Conservation (phyloP, 2,797 vertebrate species). For the Schizothorax lantsangensis region DNA sequence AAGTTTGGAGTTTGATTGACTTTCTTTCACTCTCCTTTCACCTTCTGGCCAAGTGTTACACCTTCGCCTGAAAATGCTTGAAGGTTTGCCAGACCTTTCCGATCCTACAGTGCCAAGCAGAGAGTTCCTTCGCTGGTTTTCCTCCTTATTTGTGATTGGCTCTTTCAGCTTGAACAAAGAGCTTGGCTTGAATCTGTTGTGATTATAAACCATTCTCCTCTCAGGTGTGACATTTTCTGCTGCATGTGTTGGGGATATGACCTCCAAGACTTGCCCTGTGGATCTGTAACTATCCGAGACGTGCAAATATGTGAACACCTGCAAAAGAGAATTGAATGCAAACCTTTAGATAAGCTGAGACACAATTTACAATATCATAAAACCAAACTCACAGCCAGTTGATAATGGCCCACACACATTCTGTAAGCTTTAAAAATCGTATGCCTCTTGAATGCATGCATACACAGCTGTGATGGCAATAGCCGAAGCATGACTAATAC, state of each 20-base stretch:
- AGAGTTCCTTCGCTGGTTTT: constrained; percentile 60
- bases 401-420: constrained; percentile 24
- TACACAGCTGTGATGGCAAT: constrained; percentile 55
- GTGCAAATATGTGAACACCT: constrained; percentile 71
- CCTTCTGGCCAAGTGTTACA: constrained; percentile 78
- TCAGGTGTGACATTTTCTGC: constrained; percentile 2
- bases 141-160: constrained; percentile 60
- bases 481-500: constrained; percentile 57
- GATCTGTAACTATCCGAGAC: constrained; percentile 64
- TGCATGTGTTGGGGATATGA: neutral
- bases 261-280: neutral
- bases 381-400: neutral
- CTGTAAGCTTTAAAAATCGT: constrained; percentile 31
- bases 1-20: constrained; percentile 53
- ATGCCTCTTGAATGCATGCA: constrained; percentile 29
- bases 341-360: neutral
- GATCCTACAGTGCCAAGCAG: constrained; percentile 67
- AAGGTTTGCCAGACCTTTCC: constrained; percentile 25
- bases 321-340: constrained; percentile 45
- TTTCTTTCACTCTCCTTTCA: constrained; percentile 45
- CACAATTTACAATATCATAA: neutral
- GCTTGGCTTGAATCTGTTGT: constrained; percentile 57
- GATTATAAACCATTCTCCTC: neutral
- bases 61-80: constrained; percentile 41
- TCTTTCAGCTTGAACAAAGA: constrained; percentile 61